Evolutionary conservation across 1,140 invertebrate genomes (phyloP), one percentile per base, ranked within the genome.

Genomic region (Trachymyrmex septentrionalis): DNA sequence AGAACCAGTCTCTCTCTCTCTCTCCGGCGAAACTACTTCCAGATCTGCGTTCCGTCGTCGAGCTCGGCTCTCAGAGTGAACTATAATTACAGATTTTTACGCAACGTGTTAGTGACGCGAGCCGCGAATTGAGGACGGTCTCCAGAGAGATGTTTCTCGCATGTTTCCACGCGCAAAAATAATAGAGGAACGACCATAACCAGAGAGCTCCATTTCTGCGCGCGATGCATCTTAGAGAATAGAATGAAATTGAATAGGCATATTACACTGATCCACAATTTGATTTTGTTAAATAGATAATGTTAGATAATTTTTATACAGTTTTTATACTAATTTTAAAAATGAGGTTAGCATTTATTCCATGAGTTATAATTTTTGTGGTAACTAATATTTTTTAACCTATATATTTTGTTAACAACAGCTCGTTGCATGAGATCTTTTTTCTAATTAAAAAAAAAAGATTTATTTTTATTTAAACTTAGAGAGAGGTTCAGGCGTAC

Each of bases 1-100:
- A 80, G 61, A 67, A 67, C 27, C 12, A 44, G 9, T 50, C 38
- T 24, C n/a, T n/a, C n/a, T n/a, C n/a, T n/a, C n/a, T n/a, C n/a
- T n/a, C 21, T 21, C 30, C 64, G 64, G 19, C 44, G 59, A 30
- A 30, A 67, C 48, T 24, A 30, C 59, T 66, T 48, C 12, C 44
- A 38, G 61, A 12, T 48, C 19, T 10, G 61, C 21, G 9, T 78
- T 64, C 19, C 53, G 30, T 30, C 71, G 27, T 50, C 67, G 67
- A 72, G 14, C 34, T 19, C 44, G 44, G 12, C 61, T 63, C 76
- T 34, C 48, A 24, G 78, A 69, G 48, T 34, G 50, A 59, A 81
- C 78, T 81, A 81, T 81, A 81, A 81, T 81, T 81, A 81, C n/a
- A 67, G 30, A 81, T 81, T 81, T 81, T 81, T 81, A 81, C 78